Evolutionary conservation across 2,113 vertebrate genomes (phyloP).

Genomic region (Microcebus jonahi): DNA sequence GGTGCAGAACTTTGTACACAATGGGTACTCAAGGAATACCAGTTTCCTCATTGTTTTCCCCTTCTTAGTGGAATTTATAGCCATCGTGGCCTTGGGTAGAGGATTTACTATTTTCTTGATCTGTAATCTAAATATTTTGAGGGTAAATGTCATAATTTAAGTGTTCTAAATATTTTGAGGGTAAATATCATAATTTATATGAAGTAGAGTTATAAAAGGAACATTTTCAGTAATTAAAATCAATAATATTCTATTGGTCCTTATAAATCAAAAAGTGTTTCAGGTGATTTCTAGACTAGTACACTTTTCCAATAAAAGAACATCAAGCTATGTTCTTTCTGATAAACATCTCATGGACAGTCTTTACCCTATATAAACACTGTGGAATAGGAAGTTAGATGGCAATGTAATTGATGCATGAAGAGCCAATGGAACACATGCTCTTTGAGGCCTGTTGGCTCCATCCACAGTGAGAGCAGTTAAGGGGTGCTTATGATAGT

Average conservation of each 20-base stretch:
- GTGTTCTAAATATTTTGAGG: not conserved
- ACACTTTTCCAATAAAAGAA: not conserved
- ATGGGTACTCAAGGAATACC: not conserved
- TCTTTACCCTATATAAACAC: not conserved
- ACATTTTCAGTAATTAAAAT: not conserved
- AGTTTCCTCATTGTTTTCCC: not conserved
- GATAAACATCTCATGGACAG: not conserved
- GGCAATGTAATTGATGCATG: not conserved
- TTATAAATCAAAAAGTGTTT: not conserved
- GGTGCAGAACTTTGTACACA: not conserved
- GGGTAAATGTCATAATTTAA: not conserved
- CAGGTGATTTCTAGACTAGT: not conserved
- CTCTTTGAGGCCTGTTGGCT: not conserved
- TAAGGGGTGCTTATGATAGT: not conserved
- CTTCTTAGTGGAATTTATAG: not conserved
- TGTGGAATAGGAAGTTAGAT: not conserved
- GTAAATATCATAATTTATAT: not conserved
- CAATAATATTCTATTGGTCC: not conserved
- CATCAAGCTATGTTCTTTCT: not conserved
- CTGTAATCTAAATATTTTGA: constrained; percentile 3
- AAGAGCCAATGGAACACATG: not conserved
- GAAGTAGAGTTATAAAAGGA: not conserved
- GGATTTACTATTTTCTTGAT: not conserved
- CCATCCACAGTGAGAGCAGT: not conserved
- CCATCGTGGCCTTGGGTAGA: not conserved